phyloP scores from a whole-genome alignment of 2,113 vertebrate genomes.

The Rhabdomys dilectus region DNA sequence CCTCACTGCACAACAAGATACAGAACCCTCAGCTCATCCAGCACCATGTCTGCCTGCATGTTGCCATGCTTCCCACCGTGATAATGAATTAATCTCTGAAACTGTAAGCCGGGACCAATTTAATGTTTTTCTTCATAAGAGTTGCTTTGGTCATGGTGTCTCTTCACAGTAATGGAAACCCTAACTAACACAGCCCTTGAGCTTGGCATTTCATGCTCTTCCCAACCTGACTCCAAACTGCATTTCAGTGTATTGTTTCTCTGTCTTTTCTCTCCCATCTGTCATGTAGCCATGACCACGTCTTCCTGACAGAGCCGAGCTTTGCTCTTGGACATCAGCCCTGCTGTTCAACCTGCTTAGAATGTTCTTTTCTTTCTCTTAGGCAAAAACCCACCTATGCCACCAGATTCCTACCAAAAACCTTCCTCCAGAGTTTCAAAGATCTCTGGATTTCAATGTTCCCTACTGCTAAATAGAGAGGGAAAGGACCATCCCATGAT shows the following conservation, averaged over 20 bases:
- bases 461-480: neutral
- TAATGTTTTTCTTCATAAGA: too few species aligned
- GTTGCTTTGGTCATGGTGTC: too few species aligned
- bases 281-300: neutral
- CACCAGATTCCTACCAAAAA: constrained; percentile 35
- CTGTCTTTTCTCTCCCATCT: neutral
- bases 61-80: too few species aligned
- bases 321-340: neutral
- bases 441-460: neutral
- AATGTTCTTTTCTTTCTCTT: neutral
- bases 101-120: too few species aligned
- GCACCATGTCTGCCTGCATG: too few species aligned
- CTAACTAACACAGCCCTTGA: neutral
- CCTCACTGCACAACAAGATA: too few species aligned
- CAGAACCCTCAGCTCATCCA: too few species aligned
- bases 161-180: too few species aligned
- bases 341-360: neutral
- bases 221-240: neutral
- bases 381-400: neutral
- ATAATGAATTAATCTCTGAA: too few species aligned
- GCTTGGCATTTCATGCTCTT: neutral
- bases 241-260: neutral
- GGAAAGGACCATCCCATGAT: neutral
- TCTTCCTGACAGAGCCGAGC: neutral
- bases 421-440: neutral